Conservation (phyloP, 2,888 invertebrate genomes). For the Cremastinae sp. region DNA sequence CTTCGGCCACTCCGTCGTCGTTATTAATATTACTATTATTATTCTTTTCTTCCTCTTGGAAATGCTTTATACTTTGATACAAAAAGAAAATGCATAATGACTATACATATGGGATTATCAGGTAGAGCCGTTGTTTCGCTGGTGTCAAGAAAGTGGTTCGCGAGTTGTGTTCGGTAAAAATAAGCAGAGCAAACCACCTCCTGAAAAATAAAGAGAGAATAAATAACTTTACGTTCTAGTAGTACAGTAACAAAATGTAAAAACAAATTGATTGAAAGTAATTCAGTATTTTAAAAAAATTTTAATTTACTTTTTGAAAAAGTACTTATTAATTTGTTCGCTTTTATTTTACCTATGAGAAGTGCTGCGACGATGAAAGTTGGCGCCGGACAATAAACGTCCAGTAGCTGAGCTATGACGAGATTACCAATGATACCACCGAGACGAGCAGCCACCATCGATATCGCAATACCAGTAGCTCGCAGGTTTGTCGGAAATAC, state of each 20-base stretch:
- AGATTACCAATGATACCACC: conserved; percentile 95
- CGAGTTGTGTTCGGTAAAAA: conserved; percentile 94
- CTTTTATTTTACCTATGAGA: conserved; percentile 83
- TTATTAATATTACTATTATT: conserved; percentile 9
- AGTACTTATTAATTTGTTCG: background rate
- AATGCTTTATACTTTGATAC: conserved; percentile 61
- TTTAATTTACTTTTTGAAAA: too few relatives aligned
- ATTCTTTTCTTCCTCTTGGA: conserved; percentile 39
- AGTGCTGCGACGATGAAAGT: conserved; percentile 94
- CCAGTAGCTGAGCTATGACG: conserved; percentile 92
- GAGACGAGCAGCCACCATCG: conserved; percentile 93
- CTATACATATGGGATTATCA: conserved; percentile 66
- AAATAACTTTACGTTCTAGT: too few relatives aligned
- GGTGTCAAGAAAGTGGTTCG: conserved; percentile 85
- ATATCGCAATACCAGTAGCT: conserved; percentile 94
- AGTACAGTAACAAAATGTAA: too few relatives aligned
- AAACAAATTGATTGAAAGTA: too few relatives aligned
- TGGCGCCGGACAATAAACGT: conserved; percentile 94
- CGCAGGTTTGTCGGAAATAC: conserved; percentile 95
- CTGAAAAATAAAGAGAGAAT: conserved; percentile 70
- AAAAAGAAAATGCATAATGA: conserved; percentile 65
- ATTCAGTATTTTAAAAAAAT: too few relatives aligned
- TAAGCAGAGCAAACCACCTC: conserved; percentile 93
- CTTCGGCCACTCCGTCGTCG: conserved; percentile 42
- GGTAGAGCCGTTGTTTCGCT: conserved; percentile 61